A percentile compares a stretch with the other conserved stretches of the same genome.
Conservation (phyloP, 2,888 invertebrate species). For the Eudasyphora cyanicolor region DNA sequence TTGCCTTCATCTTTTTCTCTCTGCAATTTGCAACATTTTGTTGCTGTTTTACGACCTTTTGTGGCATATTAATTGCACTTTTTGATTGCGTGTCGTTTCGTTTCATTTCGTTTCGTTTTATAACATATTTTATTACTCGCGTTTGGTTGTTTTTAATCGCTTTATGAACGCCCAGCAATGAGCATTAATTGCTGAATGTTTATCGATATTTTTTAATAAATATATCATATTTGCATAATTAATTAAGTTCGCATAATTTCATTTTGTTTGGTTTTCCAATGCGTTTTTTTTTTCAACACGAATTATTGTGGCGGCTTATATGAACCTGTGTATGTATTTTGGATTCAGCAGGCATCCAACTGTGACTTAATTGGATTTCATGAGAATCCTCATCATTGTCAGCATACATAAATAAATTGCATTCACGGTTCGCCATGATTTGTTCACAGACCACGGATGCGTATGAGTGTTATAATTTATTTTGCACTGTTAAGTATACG, state of each 20-base stretch:
- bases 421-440: too few species aligned
- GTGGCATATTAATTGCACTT: conserved; percentile 19
- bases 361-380: too few species aligned
- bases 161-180: neutral
- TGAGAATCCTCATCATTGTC: too few species aligned
- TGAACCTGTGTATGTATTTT: too few species aligned
- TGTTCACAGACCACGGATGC: too few species aligned
- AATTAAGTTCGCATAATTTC: neutral
- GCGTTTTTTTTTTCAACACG: too few species aligned
- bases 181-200: neutral
- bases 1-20: neutral
- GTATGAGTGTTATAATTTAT: too few species aligned
- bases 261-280: neutral
- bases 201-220: neutral
- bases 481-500: too few species aligned
- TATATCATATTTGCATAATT: conserved; percentile 13
- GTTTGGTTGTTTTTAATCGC: conserved; percentile 16
- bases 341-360: too few species aligned
- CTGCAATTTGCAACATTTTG: conserved; percentile 9
- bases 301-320: too few species aligned
- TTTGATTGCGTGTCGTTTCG: conserved; percentile 1
- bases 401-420: too few species aligned
- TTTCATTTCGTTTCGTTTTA: neutral
- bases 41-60: neutral
- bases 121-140: neutral